phyloP scores from a whole-genome alignment of 92 coral and sea anemone genomes.

The Parazoanthus atlanticus region DNA sequence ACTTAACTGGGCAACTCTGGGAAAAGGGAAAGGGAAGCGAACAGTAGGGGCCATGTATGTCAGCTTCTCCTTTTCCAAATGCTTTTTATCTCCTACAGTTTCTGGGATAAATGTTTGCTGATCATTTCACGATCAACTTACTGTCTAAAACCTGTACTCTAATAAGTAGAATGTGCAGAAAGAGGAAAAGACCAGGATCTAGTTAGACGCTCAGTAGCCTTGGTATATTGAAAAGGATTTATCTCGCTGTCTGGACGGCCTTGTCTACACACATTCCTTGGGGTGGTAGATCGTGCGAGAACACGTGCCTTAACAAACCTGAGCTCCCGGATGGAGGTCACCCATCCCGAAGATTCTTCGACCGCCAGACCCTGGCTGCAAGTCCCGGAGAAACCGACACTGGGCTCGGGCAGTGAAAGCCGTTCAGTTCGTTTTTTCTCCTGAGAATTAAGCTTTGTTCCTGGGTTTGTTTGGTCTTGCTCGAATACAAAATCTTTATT shows the following conservation, averaged over 20 bases:
- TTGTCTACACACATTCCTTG: not conserved
- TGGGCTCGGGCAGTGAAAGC: not conserved
- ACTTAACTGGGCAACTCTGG: no score
- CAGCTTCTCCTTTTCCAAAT: no score
- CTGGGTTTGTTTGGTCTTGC: not conserved
- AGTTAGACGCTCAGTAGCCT: not conserved
- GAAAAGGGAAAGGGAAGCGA: no score
- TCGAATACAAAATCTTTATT: not conserved
- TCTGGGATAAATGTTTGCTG: no score
- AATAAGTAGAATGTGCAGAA: not conserved
- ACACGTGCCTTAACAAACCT: not conserved
- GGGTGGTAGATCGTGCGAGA: not conserved
- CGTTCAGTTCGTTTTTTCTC: not conserved
- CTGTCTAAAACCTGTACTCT: no score
- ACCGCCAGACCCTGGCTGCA: not conserved
- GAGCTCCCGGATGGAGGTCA: not conserved
- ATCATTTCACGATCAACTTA: no score
- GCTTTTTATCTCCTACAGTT: no score
- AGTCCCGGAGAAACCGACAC: not conserved
- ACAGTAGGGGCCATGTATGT: no score
- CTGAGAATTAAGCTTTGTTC: not conserved
- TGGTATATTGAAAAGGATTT: not conserved
- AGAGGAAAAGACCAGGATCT: not conserved
- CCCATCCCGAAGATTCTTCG: conserved; percentile 17
- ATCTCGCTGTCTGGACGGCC: not conserved